Base-by-base conservation (phyloP, 2,797 vertebrate genomes). In the Ceryle rudis region DNA sequence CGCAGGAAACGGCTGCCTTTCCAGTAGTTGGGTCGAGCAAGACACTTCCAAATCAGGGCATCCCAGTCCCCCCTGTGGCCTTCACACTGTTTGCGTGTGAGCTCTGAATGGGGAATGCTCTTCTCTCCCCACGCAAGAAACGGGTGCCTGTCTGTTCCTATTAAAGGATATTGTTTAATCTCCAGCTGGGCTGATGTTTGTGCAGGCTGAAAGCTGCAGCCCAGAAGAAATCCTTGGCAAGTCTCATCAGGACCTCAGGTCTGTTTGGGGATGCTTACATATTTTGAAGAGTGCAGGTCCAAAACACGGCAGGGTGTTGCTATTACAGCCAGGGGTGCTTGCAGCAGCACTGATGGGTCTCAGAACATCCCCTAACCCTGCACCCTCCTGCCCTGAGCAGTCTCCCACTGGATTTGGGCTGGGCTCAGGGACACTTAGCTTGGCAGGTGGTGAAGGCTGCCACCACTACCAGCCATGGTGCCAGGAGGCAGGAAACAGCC, bases 31-130 rank as follows among this genome's bases (percentile, higher is more conserved):
- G 33, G 23, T 67, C 6, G 7, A 94, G 66, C 60, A 8, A 42
- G 71, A 90, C 47, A 95, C 47, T 97, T 95, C 96, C 96, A 97
- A 94, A 95, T 94, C 71, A 64, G 94, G 95, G 86, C 94, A 96
- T 96, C 64, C 55, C 4, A 0, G 37, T 46, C 26, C 52, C 15
- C 9, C 54, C 54, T 2, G 10, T 4, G 2, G 78, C 58, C 31
- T 44, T 6, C 4, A 1, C 0, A 3, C 58, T 73, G 82, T 60
- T 60, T 17, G 47, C 0, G 1, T 23, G 71, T 0, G 9, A 31
- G 81, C 37, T 41, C 79, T 67, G 75, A 14, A 41, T 3, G 90
- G 57, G 44, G 78, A 91, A 84, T 3, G 66, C 54, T 46, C 82
- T 20, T 37, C 4, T 41, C 80, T 78, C 60, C 60, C 71, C 0